Evolutionary conservation across 2,888 invertebrate genomes (phyloP).

Genomic region (Eledone cirrhosa): DNA sequence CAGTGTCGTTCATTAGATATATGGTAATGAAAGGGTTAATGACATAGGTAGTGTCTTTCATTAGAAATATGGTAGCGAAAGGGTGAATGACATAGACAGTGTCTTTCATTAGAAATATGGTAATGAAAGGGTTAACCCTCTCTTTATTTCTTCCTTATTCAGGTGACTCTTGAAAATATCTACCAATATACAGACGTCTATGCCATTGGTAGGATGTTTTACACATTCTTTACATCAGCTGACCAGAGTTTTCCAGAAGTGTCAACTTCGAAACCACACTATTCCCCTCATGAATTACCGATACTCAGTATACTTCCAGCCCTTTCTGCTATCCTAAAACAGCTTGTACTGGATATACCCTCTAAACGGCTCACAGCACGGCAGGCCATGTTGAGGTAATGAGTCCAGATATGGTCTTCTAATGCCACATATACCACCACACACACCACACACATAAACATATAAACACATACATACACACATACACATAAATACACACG

Average conservation of each 20-base stretch:
- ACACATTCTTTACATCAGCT: slow-evolving; percentile 35
- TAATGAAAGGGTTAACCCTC: no score
- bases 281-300: slow-evolving; percentile 37
- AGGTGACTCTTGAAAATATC: slow-evolving; percentile 37
- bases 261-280: slow-evolving; percentile 36
- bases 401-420: not conserved
- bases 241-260: slow-evolving; percentile 37
- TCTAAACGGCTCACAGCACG: slow-evolving; percentile 34
- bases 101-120: no score
- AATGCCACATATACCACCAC: no score
- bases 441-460: no score
- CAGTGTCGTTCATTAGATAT: no score
- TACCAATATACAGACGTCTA: slow-evolving; percentile 40
- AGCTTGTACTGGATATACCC: slow-evolving; percentile 39
- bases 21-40: no score
- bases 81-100: no score
- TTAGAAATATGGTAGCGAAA: no score
- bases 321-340: slow-evolving; percentile 34
- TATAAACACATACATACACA: not conserved
- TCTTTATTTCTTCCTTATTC: not conserved
- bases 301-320: slow-evolving; percentile 35
- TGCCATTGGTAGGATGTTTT: slow-evolving; percentile 42
- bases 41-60: no score
- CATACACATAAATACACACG: no score
- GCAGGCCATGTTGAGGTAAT: slow-evolving; percentile 38